Evolutionary conservation across 1,140 invertebrate species (phyloP), one percentile per base, ranked within the genome.

Genomic region (Lepidurus arcticus): DNA sequence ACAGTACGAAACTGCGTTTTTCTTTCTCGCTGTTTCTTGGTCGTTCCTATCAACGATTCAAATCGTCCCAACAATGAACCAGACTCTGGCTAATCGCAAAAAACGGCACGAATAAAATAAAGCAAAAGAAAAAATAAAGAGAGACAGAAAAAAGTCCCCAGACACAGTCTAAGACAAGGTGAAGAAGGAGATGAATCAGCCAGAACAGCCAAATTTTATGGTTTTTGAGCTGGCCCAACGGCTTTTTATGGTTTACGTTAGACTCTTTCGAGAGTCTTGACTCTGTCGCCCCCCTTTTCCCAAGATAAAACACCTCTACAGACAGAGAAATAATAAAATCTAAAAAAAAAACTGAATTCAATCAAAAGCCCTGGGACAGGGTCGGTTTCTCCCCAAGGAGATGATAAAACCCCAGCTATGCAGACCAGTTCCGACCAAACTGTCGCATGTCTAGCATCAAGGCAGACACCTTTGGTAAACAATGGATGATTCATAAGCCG

Each of bases 111-210:
- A 34, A 42, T 42, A 26, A 77, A 53, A 73, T 7, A 78, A 24
- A 42, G 76, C 45, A 43, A 45, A 79, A 79, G 5, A 5, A 26
- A 76, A 78, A 75, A n/a, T 76, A 8, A 65, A 24, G 9, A 42
- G 44, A 24, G 7, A 6, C 4, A 44, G 53, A 1, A 76, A 76
- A 42, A 78, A 78, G 42, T 13, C 21, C 0, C 73, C 24, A 42
- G 26, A 42, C 77, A 21, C 21, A 78, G 24, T 42, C 26, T 43
- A 21, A 65, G 53, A 65, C 53, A 65, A 65, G 53, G 53, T 65
- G 53, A 65, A 65, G 53, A 65, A 65, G 53, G 53, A 65, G 53
- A 65, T 65, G 53, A 65, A 65, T 65, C 53, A 65, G n/a, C 53
- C 8, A 21, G 53, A 65, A 21, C 53, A 65, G 53, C 16, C 5